These are phyloP conservation scores for Aromia moschata DNA, from an alignment of 2,888 invertebrate species.

Conservation along the genomic window DNA sequence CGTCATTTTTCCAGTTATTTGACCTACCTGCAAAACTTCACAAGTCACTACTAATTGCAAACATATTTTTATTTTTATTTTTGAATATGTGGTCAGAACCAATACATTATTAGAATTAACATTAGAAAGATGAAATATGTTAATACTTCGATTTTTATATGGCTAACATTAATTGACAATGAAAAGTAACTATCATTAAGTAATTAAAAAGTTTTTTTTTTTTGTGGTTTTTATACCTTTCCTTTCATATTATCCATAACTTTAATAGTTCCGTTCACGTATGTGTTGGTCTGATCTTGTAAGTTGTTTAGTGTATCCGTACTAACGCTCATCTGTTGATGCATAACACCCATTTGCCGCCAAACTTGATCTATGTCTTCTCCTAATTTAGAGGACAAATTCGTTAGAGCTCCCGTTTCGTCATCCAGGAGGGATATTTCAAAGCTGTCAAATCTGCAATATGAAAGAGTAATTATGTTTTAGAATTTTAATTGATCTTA, in stretches of 20 bases:
- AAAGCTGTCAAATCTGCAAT: constrained; percentile 72
- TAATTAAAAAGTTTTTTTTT: too few species aligned
- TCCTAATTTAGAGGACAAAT: constrained; percentile 80
- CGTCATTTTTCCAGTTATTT: constrained; percentile 78
- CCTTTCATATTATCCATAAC: constrained; percentile 82
- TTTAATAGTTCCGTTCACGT: constrained; percentile 80
- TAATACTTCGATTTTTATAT: too few species aligned
- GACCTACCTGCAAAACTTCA: constrained; percentile 71
- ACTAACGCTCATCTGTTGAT: constrained; percentile 81
- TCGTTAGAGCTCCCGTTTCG: constrained; percentile 76
- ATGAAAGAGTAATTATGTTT: too few species aligned
- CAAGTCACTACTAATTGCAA: too few species aligned
- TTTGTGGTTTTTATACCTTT: constrained; percentile 66
- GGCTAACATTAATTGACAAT: too few species aligned
- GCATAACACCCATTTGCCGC: constrained; percentile 91
- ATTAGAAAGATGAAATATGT: too few species aligned
- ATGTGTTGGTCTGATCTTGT: constrained; percentile 79
- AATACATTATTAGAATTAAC: too few species aligned
- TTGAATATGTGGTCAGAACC: too few species aligned
- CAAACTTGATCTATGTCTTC: constrained; percentile 86
- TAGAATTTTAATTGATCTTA: too few species aligned
- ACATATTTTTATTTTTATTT: too few species aligned
- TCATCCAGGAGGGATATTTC: constrained; percentile 75
- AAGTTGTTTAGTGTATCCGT: constrained; percentile 79
- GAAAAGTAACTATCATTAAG: too few species aligned